phyloP scores from a whole-genome alignment of 1,140 invertebrate species.

The Campoletis sonorensis region DNA sequence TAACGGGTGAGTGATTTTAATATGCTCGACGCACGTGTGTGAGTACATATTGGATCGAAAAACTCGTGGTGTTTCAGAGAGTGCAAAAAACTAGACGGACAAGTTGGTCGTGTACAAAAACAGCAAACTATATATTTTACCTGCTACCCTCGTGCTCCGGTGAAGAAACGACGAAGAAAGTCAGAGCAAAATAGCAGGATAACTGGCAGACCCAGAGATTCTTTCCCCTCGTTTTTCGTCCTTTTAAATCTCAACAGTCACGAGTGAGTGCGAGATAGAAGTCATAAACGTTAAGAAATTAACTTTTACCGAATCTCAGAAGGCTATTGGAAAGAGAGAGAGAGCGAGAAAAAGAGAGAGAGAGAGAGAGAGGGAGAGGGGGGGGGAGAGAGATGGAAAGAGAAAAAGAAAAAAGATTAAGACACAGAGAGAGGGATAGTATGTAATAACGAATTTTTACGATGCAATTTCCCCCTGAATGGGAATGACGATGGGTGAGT shows the following conservation, averaged over 20 bases:
- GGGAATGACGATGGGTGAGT: constrained; percentile 2
- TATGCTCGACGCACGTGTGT: no score
- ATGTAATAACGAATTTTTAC: constrained; percentile 29
- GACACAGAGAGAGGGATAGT: not conserved
- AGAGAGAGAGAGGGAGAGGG: no score
- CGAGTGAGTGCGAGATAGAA: not conserved
- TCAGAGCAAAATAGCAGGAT: not conserved
- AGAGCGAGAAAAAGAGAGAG: no score
- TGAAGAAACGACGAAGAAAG: constrained; percentile 21
- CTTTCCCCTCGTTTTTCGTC: not conserved
- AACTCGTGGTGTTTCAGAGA: not conserved
- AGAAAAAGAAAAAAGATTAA: not conserved
- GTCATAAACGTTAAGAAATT: constrained; percentile 1
- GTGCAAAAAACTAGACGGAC: constrained; percentile 51
- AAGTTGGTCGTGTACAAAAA: constrained; percentile 40
- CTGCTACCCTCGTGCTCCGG: constrained; percentile 35
- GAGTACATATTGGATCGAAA: no score
- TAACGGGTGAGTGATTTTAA: not conserved
- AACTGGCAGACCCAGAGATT: constrained; percentile 16
- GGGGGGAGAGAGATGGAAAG: no score
- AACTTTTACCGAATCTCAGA: constrained; percentile 20
- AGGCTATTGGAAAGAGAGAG: not conserved
- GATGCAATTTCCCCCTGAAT: constrained; percentile 24
- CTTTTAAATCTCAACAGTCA: not conserved
- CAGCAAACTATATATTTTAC: constrained; percentile 42